Conservation (phyloP, 2,888 invertebrate genomes). For the Limnephilus marmoratus region DNA sequence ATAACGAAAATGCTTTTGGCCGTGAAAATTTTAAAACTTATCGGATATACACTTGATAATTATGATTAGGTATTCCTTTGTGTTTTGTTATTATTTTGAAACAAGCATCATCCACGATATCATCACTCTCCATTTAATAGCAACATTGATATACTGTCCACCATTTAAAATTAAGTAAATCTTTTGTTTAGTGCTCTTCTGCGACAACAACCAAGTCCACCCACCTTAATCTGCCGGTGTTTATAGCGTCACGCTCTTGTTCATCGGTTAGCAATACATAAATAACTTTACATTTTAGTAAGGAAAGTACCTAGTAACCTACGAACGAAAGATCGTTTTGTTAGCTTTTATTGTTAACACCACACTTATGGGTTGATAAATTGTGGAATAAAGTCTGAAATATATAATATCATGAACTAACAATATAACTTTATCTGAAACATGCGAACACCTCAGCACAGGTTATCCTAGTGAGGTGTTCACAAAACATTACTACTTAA, state of each 20-base stretch:
- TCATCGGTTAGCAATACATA: not conserved
- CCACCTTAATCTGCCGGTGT: not conserved
- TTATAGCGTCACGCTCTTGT: not conserved
- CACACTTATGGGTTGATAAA: not conserved
- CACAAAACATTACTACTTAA: too few relatives aligned
- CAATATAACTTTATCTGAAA: too few relatives aligned
- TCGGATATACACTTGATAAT: too few relatives aligned
- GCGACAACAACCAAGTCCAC: not conserved
- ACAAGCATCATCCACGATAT: not conserved
- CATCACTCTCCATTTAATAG: not conserved
- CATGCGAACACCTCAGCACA: too few relatives aligned
- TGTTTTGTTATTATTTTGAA: not conserved
- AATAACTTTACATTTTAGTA: not conserved
- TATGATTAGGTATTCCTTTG: too few relatives aligned
- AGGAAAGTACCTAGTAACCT: not conserved
- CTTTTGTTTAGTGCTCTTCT: not conserved
- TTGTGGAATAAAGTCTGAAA: not conserved
- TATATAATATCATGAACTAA: too few relatives aligned
- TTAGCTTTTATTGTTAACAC: not conserved
- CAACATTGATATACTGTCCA: not conserved
- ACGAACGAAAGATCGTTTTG: not conserved
- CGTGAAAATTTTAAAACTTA: too few relatives aligned
- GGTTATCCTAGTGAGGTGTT: too few relatives aligned
- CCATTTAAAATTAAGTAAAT: conserved; percentile 30
- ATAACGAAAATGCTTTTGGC: too few relatives aligned